Base-by-base conservation (phyloP, 2,797 vertebrate species). In the Anolis apletophallus region DNA sequence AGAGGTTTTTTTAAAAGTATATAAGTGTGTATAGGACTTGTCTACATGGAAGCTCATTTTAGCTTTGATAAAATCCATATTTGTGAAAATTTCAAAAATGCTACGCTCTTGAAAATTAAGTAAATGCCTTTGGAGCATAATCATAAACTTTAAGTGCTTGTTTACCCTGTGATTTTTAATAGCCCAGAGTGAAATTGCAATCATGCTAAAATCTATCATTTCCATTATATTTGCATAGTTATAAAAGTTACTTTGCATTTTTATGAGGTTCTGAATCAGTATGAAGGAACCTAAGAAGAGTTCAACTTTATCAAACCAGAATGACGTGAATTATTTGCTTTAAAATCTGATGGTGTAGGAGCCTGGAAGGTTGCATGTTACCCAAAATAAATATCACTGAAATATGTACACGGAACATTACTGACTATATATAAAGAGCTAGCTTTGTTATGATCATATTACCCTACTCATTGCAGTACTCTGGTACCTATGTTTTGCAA, bases 221-320 rank as follows among this genome's bases (percentile, higher is more conserved):
- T 79, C 87, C 85, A 6, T 71, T 80, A 86, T 85, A 50, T 88
- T 85, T 85, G 80, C 68, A 34, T 78, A 11, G 84, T 50, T 61
- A 26, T 75, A 85, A 88, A 88, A 83, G 9, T 50, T 78, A 3
- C 4, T 52, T 68, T 69, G 73, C 2, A 59, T 76, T 84, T 54
- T 75, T 54, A 82, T 71, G 67, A 75, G 57, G 52, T 64, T 26
- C 29, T 50, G n/a, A 34, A 72, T 71, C 5, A 71, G n/a, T 34
- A 71, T 54, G 34, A 52, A 29, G 19, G 16, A 19, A 46, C 26
- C 52, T 57, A 82, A 82, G 52, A 40, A 26, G 32, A 82, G 23
- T 32, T 12, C 13, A 29, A 52, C 21, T 72, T 34, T 23, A 82
- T 82, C 52, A 72, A 11, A 82, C 16, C 11, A 9, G n/a, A 34